Percentiles rank a stretch among this genome's conserved stretches.
Conservation (phyloP, 2,888 invertebrate species). For the Anoncus sp. region DNA sequence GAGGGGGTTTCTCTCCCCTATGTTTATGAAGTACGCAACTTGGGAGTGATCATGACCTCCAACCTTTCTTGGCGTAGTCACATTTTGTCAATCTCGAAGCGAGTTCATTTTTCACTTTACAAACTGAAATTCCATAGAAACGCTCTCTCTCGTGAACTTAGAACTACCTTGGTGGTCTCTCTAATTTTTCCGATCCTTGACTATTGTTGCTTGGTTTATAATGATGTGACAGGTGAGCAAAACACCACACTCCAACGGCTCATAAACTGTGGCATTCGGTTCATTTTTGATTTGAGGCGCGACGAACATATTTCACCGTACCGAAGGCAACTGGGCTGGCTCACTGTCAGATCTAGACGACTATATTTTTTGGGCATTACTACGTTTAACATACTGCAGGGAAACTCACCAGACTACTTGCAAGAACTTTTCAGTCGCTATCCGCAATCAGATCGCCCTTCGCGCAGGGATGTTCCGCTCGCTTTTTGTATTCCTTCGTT, state of each 20-base stretch:
- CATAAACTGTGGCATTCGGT: constrained; percentile 15
- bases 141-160: not conserved
- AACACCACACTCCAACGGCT: not conserved
- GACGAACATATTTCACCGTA: constrained; percentile 11
- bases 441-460: too few relatives aligned
- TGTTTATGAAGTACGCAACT: not conserved
- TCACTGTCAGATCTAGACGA: not conserved
- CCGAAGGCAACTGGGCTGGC: constrained; percentile 14
- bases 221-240: not conserved
- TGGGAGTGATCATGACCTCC: constrained; percentile 9
- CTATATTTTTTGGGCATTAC: not conserved
- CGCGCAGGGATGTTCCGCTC: too few relatives aligned
- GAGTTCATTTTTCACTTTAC: not conserved
- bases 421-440: too few relatives aligned
- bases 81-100: not conserved
- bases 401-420: not conserved
- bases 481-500: too few relatives aligned
- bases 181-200: constrained; percentile 28
- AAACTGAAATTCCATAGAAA: constrained; percentile 5
- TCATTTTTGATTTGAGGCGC: not conserved
- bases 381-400: not conserved
- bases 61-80: constrained; percentile 21
- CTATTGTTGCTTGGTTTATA: constrained; percentile 19
- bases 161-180: not conserved
- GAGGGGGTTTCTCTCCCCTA: not conserved